These are phyloP conservation scores for Coilia nasus DNA, from an alignment of 2,797 vertebrate species.

Conservation along the genomic window DNA sequence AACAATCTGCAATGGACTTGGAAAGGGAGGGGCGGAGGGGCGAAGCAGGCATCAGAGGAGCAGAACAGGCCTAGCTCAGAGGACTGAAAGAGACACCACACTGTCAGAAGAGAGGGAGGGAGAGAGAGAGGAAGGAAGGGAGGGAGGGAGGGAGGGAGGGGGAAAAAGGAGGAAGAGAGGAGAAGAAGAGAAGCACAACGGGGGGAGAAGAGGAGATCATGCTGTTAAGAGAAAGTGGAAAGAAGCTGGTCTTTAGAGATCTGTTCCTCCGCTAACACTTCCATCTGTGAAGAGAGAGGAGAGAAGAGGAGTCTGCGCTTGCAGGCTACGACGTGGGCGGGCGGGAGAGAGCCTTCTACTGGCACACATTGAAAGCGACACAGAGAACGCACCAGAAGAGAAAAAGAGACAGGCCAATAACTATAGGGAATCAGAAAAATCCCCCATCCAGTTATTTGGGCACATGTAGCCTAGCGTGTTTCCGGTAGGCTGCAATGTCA, in stretches of 20 bases:
- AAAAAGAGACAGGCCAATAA: conserved; percentile 49
- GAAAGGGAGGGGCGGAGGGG: conserved; percentile 31
- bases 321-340: conserved; percentile 34
- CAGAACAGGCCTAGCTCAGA: conserved; percentile 77
- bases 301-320: conserved; percentile 50
- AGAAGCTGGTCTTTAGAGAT: conserved; percentile 75
- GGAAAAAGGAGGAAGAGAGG: conserved; percentile 57
- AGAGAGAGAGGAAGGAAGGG: conserved; percentile 68
- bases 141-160: conserved; percentile 25
- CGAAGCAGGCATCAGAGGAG: conserved; percentile 14
- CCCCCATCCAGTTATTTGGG: conserved; percentile 43
- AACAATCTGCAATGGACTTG: conserved; percentile 45
- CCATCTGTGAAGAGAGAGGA: conserved; percentile 75
- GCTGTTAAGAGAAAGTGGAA: conserved; percentile 72
- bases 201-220: conserved; percentile 62
- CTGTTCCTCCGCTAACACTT: conserved; percentile 68
- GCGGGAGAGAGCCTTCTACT: conserved; percentile 36
- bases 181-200: conserved; percentile 67
- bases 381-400: conserved; percentile 34
- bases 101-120: conserved; percentile 63
- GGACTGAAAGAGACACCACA: conserved; percentile 69
- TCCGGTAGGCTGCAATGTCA: conserved; percentile 31
- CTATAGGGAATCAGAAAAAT: conserved; percentile 25
- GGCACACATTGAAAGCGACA: conserved; percentile 53
- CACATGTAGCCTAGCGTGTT: conserved; percentile 40